These are phyloP conservation scores for Lindbergichthys nudifrons DNA, from an alignment of 2,797 vertebrate species.

Conservation along the genomic window DNA sequence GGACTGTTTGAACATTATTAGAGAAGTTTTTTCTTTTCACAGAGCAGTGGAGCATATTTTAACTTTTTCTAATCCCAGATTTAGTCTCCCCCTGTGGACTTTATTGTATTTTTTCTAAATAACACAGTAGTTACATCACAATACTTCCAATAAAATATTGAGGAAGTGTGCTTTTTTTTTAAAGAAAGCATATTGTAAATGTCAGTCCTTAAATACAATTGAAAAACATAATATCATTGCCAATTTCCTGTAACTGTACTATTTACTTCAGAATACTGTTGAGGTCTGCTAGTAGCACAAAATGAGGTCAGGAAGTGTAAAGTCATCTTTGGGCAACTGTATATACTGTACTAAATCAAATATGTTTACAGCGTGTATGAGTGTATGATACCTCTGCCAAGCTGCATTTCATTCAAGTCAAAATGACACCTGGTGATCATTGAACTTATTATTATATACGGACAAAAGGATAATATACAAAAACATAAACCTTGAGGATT, in stretches of 20 bases:
- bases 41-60: background rate
- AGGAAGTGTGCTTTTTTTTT: too few relatives aligned
- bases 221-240: slow-evolving; percentile 1
- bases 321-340: slow-evolving; percentile 64
- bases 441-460: slow-evolving; percentile 34
- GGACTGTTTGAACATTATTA: background rate
- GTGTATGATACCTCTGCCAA: slow-evolving; percentile 46
- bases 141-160: too few relatives aligned
- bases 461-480: slow-evolving; percentile 49
- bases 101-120: background rate
- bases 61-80: background rate
- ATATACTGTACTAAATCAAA: slow-evolving; percentile 54
- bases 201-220: slow-evolving; percentile 18
- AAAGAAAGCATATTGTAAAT: slow-evolving; percentile 1
- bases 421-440: slow-evolving; percentile 60
- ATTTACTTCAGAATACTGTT: slow-evolving; percentile 27
- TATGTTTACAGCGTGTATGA: slow-evolving; percentile 55
- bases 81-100: background rate
- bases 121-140: background rate
- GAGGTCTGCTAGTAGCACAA: slow-evolving; percentile 49
- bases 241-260: background rate
- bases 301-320: slow-evolving; percentile 46
- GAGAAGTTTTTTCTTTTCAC: background rate
- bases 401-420: slow-evolving; percentile 37
- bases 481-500: slow-evolving; percentile 25